Evolutionary conservation across 1,140 invertebrate genomes (phyloP), one percentile per base, ranked within the genome.

Genomic region (Drosophila quadrilineata): DNA sequence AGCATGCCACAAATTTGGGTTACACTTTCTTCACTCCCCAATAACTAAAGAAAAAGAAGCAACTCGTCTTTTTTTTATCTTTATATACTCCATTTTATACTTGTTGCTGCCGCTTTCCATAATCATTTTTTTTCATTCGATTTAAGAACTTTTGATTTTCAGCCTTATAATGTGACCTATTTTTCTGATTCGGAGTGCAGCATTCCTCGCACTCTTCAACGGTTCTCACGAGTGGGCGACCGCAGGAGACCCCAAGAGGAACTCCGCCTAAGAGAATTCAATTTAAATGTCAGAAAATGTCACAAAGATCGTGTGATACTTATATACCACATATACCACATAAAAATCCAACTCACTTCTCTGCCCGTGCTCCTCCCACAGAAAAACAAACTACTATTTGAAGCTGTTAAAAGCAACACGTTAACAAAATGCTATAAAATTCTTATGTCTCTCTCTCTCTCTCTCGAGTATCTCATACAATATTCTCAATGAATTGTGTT

Each of bases 221-320:
- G n/a, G 12, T 50, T 50, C 52, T 35, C 46, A 68, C 45, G 50
- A 31, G 56, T 66, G 52, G 46, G 52, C 46, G 52, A 1, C 8
- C 21, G 8, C 3, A n/a, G n/a, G n/a, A n/a, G n/a, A n/a, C n/a
- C n/a, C n/a, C n/a, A n/a, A n/a, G n/a, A n/a, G n/a, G n/a, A n/a
- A n/a, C 12, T 16, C n/a, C 19, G 10, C 35, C 19, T 21, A 19
- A 28, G 8, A 41, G 40, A 46, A 49, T 50, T 10, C 54, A 48
- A 56, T 71, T 71, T 71, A 71, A 71, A 67, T 71, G 68, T 67
- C 68, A 71, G 22, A 67, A 67, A 71, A 71, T 71, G 68, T 71
- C 68, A 71, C 68, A 71, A 17, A 41, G 54, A 67, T 71, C 63
- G 56, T n/a, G n/a, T n/a, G n/a, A n/a, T n/a, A n/a, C n/a, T n/a